Evolutionary conservation across 2,888 invertebrate genomes (phyloP), one percentile per base, ranked within the genome.

Genomic region (Meghimatium bilineatum): DNA sequence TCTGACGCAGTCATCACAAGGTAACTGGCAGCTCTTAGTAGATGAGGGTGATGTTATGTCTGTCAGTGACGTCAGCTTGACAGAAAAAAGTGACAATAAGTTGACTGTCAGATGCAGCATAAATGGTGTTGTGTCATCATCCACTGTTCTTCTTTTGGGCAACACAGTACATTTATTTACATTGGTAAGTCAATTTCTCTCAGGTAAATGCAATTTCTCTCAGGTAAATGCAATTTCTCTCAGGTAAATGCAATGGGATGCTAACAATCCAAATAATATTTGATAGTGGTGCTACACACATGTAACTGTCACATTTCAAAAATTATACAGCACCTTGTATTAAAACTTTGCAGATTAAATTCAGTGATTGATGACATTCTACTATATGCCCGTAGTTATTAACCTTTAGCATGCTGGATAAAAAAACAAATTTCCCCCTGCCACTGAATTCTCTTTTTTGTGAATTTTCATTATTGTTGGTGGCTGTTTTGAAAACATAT

Each of bases 131-230:
- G 94, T 95, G 63, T 93, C 93, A 0, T 95, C 94, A 82, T 94
- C 95, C n/a, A 95, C 95, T 89, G 94, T 96, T 36, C 95, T 95
- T 36, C 93, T 95, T 83, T 94, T 95, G 87, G 94, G 94, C 0
- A 94, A 95, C 66, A 94, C 94, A 83, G 88, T 96, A n/a, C 95
- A 95, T 86, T 89, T 97, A 60, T 97, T 96, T 91, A 95, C 95
- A 84, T 49, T 87, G 80, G 91, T 91, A 84, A 87, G 90, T 38
- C 2, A 23, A 23, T 71, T 38, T 38, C 5, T n/a, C 38, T 36
- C 6, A 12, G 44, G 44, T 44, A 44, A 44, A 44, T 44, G 12
- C 12, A 5, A 44, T 71, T 38, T 38, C 5, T n/a, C 38, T 36
- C 6, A 12, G 44, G 44, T 44, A 44, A 44, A 44, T 44, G 12